Conservation (phyloP, 1,140 invertebrate genomes). For the Rhizoglyphus robini region DNA sequence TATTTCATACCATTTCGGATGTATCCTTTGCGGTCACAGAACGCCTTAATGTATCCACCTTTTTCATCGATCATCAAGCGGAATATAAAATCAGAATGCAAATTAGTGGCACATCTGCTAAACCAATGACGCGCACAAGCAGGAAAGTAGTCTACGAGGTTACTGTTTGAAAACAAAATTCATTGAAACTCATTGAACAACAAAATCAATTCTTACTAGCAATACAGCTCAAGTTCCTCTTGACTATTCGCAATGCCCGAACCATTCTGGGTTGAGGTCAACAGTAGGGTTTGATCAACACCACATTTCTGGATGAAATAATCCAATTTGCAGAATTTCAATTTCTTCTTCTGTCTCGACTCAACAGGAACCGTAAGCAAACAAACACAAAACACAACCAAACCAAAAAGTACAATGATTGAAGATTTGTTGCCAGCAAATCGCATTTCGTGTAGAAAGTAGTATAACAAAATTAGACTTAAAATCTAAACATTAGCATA, state of each 20-base stretch:
- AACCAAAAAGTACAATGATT: too few species aligned
- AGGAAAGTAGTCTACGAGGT: neutral
- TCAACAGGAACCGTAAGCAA: too few species aligned
- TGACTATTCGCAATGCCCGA: neutral
- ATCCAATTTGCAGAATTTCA: neutral
- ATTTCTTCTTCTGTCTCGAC: too few species aligned
- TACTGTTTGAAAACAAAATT: neutral
- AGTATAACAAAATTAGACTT: too few species aligned
- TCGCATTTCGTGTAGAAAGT: too few species aligned
- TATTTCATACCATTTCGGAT: neutral
- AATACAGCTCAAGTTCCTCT: neutral
- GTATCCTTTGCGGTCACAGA: neutral
- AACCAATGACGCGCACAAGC: neutral
- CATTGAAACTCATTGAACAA: too few species aligned
- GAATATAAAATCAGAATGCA: neutral
- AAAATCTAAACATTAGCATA: too few species aligned
- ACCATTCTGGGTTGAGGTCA: neutral
- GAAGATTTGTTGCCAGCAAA: too few species aligned
- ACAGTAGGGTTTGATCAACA: neutral
- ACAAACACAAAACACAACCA: too few species aligned
- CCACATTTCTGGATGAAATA: neutral
- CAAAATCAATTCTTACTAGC: slow-evolving; percentile 7
- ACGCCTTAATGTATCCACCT: neutral
- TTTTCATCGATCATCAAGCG: neutral
- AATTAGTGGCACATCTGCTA: neutral